These are phyloP conservation scores for Theropithecus gelada DNA, from an alignment of 2,113 vertebrate genomes.

Conservation along the genomic window DNA sequence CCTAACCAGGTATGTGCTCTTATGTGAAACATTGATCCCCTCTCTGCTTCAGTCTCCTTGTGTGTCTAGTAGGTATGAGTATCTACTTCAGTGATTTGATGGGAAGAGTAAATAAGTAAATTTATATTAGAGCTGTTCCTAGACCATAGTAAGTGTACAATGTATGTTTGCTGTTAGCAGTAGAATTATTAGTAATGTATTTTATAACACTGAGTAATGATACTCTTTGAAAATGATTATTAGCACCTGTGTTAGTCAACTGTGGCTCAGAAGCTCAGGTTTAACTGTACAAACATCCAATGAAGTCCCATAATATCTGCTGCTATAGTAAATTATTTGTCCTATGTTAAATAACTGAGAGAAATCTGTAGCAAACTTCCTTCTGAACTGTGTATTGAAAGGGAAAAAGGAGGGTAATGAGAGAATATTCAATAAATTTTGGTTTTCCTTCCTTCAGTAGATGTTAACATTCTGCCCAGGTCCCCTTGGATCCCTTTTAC, in stretches of 20 bases:
- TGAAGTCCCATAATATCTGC: conserved; percentile 69
- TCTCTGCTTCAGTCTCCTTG: neutral
- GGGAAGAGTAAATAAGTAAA: neutral
- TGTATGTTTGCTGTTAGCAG: neutral
- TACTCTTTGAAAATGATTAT: neutral
- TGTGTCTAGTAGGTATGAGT: neutral
- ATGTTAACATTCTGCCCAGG: neutral
- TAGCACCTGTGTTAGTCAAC: neutral
- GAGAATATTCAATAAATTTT: neutral
- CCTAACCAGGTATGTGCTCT: neutral
- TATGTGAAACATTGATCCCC: neutral
- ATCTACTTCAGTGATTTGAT: neutral
- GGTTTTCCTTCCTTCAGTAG: neutral
- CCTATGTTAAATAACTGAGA: conserved; percentile 93
- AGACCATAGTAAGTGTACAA: neutral
- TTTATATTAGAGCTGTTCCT: neutral
- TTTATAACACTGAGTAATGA: neutral
- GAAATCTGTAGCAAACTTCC: conserved; percentile 92
- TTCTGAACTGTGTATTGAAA: conserved; percentile 88
- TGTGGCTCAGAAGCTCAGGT: neutral
- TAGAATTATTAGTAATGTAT: neutral
- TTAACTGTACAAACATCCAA: neutral
- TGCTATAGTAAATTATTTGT: conserved; percentile 93
- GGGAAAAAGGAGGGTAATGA: too few relatives aligned
- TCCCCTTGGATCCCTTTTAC: neutral